These are phyloP conservation scores for Parnassius glacialis DNA, from an alignment of 2,888 invertebrate species.

Conservation along the genomic window DNA sequence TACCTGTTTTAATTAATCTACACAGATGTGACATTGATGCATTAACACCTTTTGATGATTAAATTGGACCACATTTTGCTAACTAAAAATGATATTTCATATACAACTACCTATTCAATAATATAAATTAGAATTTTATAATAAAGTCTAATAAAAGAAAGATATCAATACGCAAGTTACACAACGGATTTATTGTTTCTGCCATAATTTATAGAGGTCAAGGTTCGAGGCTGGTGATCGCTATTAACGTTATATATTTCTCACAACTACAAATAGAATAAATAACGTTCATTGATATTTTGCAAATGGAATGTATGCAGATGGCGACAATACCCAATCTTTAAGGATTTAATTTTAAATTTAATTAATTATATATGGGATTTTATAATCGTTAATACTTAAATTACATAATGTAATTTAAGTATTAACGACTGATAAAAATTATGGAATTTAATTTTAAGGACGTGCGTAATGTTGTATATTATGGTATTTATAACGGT, in stretches of 20 bases:
- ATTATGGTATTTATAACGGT: conserved; percentile 32
- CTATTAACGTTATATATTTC: neutral
- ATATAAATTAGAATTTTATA: conserved; percentile 17
- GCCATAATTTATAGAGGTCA: neutral
- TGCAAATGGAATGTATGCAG: conserved; percentile 22
- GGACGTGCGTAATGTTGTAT: conserved; percentile 50
- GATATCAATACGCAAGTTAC: conserved; percentile 19
- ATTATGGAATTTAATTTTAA: conserved; percentile 20
- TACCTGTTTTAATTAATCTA: conserved; percentile 12
- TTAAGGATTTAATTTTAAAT: conserved; percentile 2
- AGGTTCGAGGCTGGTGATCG: too few species aligned
- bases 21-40: conserved; percentile 11
- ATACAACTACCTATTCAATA: conserved; percentile 11
- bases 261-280: neutral
- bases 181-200: conserved; percentile 11
- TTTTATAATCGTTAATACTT: too few species aligned
- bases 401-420: conserved; percentile 29
- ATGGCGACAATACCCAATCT: conserved; percentile 12
- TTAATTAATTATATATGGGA: neutral
- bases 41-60: conserved; percentile 13
- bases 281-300: conserved; percentile 8
- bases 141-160: conserved; percentile 20
- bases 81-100: conserved; percentile 15
- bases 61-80: conserved; percentile 25
- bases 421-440: conserved; percentile 27